Conservation (phyloP, 2,113 vertebrate genomes). For the Notothenia coriiceps region DNA sequence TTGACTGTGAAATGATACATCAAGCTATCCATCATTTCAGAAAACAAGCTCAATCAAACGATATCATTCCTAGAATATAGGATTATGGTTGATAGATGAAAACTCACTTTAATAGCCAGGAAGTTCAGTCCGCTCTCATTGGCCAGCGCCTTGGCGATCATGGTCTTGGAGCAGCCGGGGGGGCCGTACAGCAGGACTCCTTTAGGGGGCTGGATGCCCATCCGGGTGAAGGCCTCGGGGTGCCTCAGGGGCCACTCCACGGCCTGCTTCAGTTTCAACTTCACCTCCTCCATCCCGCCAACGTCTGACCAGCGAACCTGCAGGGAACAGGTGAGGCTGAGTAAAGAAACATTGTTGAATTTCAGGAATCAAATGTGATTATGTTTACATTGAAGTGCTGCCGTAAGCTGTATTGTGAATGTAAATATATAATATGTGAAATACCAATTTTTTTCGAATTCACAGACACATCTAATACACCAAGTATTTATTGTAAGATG, state of each 20-base stretch:
- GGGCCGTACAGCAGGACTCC: constrained; percentile 96
- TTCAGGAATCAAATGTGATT: too few relatives aligned
- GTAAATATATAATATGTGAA: too few relatives aligned
- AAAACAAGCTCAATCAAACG: background rate
- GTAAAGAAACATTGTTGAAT: too few relatives aligned
- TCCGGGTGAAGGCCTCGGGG: constrained; percentile 90
- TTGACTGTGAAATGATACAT: too few relatives aligned
- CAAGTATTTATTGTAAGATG: too few relatives aligned
- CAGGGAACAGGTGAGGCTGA: background rate
- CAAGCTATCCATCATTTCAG: too few relatives aligned
- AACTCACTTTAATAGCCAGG: constrained; percentile 92
- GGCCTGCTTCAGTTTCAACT: constrained; percentile 94
- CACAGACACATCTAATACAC: too few relatives aligned
- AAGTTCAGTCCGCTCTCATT: constrained; percentile 97
- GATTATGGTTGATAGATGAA: background rate
- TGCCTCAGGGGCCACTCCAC: constrained; percentile 97
- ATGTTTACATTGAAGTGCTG: too few relatives aligned
- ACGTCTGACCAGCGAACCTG: constrained; percentile 97
- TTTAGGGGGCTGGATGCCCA: constrained; percentile 95
- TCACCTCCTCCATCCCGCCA: constrained; percentile 94
- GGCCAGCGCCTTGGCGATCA: constrained; percentile 97
- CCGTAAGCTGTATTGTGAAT: too few relatives aligned
- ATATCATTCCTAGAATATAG: background rate
- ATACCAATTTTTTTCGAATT: too few relatives aligned
- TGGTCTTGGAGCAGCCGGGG: constrained; percentile 98